These are phyloP conservation scores for Parnassius apollo DNA, from an alignment of 2,888 invertebrate species.

Conservation along the genomic window DNA sequence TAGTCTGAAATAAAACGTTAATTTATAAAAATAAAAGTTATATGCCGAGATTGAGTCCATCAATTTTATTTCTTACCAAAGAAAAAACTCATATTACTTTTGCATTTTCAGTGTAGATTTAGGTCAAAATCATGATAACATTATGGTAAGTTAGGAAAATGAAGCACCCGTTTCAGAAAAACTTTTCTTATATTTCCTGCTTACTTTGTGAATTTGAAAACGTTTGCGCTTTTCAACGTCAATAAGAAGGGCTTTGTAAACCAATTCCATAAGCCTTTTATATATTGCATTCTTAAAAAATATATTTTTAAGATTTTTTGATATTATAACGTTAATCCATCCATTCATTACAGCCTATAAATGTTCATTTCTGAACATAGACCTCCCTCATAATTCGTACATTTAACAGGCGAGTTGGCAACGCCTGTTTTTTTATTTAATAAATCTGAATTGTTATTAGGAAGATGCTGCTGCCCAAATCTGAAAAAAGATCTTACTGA, in stretches of 20 bases:
- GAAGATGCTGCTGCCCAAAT: too few relatives aligned
- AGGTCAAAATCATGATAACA: slow-evolving; percentile 18
- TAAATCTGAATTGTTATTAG: too few relatives aligned
- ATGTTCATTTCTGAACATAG: too few relatives aligned
- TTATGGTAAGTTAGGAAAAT: slow-evolving; percentile 24
- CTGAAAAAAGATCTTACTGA: too few relatives aligned
- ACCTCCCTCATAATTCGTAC: too few relatives aligned
- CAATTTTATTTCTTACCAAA: slow-evolving; percentile 14
- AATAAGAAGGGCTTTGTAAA: slow-evolving; percentile 5
- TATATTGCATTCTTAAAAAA: background rate
- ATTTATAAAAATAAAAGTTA: slow-evolving; percentile 4
- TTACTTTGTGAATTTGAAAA: slow-evolving; percentile 21
- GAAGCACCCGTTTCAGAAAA: slow-evolving; percentile 10
- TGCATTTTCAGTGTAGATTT: slow-evolving; percentile 18
- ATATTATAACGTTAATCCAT: too few relatives aligned
- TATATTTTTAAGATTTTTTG: too few relatives aligned
- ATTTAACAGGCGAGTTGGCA: too few relatives aligned
- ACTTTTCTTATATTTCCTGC: slow-evolving; percentile 13
- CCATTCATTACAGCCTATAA: too few relatives aligned
- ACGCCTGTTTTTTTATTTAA: too few relatives aligned
- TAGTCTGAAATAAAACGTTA: background rate
- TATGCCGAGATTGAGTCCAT: slow-evolving; percentile 5
- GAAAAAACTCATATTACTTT: slow-evolving; percentile 4
- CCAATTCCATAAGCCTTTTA: background rate
- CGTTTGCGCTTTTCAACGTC: slow-evolving; percentile 8